A percentile compares a stretch with the other conserved stretches of the same genome.
Evolutionary conservation across 2,888 invertebrate genomes (phyloP).

Genomic region (Lypha dubia): DNA sequence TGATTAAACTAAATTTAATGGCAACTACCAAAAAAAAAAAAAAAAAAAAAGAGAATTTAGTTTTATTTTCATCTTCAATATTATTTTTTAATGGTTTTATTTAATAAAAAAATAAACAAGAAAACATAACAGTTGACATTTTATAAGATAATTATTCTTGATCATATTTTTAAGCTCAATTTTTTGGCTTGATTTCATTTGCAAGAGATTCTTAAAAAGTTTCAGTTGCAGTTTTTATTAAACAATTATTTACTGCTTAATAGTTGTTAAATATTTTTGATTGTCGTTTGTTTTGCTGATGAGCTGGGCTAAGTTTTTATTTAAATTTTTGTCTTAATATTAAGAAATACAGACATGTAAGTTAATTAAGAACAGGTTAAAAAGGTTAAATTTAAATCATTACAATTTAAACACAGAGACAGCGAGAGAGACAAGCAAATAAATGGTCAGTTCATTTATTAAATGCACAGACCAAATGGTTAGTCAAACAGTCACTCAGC

Average conservation of each 20-base stretch:
- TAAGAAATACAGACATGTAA: constrained; percentile 44
- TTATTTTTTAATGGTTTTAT: constrained; percentile 21
- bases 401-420: constrained; percentile 1
- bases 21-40: constrained; percentile 3
- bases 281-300: neutral
- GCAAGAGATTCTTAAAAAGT: neutral
- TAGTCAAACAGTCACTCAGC: neutral
- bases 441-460: constrained; percentile 20
- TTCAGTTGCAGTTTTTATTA: constrained; percentile 31
- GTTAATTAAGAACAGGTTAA: constrained; percentile 69
- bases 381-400: constrained; percentile 61
- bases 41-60: no score
- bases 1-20: constrained; percentile 67
- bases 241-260: constrained; percentile 65
- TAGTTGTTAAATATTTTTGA: constrained; percentile 7
- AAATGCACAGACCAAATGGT: neutral
- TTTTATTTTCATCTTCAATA: neutral
- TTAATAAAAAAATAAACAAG: constrained; percentile 20
- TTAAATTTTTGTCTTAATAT: neutral
- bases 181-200: neutral
- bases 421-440: constrained; percentile 12
- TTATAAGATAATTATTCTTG: constrained; percentile 56
- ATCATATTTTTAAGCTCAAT: neutral
- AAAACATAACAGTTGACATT: constrained; percentile 49
- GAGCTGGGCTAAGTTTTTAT: neutral